These are phyloP conservation scores for Loris lydekkerianus DNA, from an alignment of 2,797 vertebrate genomes.

Conservation along the genomic window DNA sequence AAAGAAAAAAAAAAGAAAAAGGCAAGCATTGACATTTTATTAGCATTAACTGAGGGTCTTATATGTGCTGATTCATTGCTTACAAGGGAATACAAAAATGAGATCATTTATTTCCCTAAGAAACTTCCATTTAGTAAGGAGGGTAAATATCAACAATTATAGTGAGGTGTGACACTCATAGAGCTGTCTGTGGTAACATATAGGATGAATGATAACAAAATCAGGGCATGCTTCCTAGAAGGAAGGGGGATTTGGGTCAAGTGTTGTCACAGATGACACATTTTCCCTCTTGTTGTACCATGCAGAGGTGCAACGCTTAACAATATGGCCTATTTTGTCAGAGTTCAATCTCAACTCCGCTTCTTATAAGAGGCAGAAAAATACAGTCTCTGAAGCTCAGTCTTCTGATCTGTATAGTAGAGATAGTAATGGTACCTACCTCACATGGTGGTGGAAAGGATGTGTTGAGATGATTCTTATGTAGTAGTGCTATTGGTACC, in stretches of 20 bases:
- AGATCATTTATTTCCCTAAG: background rate
- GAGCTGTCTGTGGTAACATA: background rate
- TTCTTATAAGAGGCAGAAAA: background rate
- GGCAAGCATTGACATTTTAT: constrained; percentile 15
- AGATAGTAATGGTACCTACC: background rate
- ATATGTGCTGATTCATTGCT: constrained; percentile 37
- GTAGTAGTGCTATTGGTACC: background rate
- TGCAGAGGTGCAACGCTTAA: background rate
- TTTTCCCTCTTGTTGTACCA: background rate
- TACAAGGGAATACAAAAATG: background rate
- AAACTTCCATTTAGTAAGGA: constrained; percentile 5
- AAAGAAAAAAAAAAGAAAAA: background rate
- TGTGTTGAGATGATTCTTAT: background rate
- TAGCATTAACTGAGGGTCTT: background rate
- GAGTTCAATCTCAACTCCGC: background rate
- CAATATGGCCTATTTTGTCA: constrained; percentile 27
- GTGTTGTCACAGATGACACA: background rate
- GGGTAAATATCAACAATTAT: background rate
- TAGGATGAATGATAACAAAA: background rate
- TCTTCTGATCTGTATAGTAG: background rate
- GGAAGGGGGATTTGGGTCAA: background rate
- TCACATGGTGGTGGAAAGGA: background rate
- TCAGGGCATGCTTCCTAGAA: background rate
- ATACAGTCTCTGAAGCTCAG: background rate
- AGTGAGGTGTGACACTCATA: background rate